Evolutionary conservation across 2,888 invertebrate genomes (phyloP).

Genomic region (Papilio demoleus): DNA sequence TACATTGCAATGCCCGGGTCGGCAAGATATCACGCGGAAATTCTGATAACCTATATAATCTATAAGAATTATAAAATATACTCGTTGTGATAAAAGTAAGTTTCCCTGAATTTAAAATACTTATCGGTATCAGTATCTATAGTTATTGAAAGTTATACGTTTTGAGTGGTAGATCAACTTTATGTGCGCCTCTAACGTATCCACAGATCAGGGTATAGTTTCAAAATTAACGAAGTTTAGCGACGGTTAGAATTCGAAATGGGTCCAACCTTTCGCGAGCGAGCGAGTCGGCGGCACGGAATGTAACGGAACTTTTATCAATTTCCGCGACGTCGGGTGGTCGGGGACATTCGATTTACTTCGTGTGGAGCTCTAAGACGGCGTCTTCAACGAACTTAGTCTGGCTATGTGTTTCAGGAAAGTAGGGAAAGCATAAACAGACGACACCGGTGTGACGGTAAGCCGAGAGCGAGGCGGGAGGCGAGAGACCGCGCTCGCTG

Average conservation of each 20-base stretch:
- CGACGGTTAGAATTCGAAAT: conserved; percentile 38
- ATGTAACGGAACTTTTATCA: conserved; percentile 26
- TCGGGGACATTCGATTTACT: conserved; percentile 10
- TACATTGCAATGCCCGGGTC: conserved; percentile 57
- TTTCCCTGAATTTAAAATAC: conserved; percentile 64
- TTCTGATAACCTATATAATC: conserved; percentile 79
- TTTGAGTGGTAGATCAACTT: conserved; percentile 40
- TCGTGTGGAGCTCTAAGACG: conserved; percentile 10
- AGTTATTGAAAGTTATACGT: conserved; percentile 46
- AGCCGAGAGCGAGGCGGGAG: conserved; percentile 52
- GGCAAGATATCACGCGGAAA: conserved; percentile 72
- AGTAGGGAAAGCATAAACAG: conserved; percentile 49
- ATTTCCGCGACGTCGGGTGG: conserved; percentile 30
- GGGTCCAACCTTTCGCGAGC: conserved; percentile 14
- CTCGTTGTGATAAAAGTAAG: conserved; percentile 72
- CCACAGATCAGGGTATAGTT: conserved; percentile 4
- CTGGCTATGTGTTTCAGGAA: conserved; percentile 34
- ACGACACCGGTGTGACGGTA: conserved; percentile 45
- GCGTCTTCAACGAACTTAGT: conserved; percentile 29
- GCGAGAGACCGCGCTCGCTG: conserved; percentile 51
- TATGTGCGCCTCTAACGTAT: conserved; percentile 11
- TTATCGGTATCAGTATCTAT: conserved; percentile 49
- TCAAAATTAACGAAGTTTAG: conserved; percentile 29
- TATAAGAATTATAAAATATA: conserved; percentile 68
- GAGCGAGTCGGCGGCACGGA: conserved; percentile 2